Evolutionary conservation across 2,113 vertebrate species (phyloP), one percentile per base, ranked within the genome.

Genomic region (Oreotragus oreotragus): DNA sequence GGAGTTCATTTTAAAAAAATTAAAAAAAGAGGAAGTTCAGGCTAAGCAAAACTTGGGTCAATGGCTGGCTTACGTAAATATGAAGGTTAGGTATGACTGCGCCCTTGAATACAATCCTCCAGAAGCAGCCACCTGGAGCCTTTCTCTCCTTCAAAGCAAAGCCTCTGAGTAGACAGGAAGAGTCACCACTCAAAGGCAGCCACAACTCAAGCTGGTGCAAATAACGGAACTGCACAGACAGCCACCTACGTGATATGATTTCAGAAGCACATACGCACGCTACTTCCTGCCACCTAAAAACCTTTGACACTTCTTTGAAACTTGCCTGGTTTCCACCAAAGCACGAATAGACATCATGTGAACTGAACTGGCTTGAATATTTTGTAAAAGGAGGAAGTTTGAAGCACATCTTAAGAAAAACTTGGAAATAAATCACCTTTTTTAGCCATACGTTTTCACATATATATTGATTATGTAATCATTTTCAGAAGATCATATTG

Each of bases 21-120:
- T 33, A 0, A 2, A 90, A 94, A 93, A 95, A 79, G 39, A 66
- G 97, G 97, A 98, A 97, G 97, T 97, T 96, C 70, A 94, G 15
- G 58, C 92, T 79, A 77, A 97, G 88, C 62, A 91, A 92, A 93
- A 83, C 81, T 39, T 73, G 13, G 45, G 93, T 96, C 88, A 93
- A 79, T 21, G n/a, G 77, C 66, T 83, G 39, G 15, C 45, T 91
- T 89, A 88, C 4, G 1, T 85, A 92, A 96, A 84, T 73, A 4
- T 36, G 36, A 30, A 49, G 64, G 60, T 57, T 57, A 86, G 36
- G 7, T 92, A 25, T n/a, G 43, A n/a, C 51, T 53, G 45, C 58
- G 39, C 94, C 84, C 91, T 58, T 28, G 2, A 3, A 2, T 3
- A 85, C 62, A 28, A 30, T 27, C 49, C 39, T 1, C 13, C 51